Conservation (phyloP, 2,888 invertebrate genomes). For the Parnassius mnemosyne region DNA sequence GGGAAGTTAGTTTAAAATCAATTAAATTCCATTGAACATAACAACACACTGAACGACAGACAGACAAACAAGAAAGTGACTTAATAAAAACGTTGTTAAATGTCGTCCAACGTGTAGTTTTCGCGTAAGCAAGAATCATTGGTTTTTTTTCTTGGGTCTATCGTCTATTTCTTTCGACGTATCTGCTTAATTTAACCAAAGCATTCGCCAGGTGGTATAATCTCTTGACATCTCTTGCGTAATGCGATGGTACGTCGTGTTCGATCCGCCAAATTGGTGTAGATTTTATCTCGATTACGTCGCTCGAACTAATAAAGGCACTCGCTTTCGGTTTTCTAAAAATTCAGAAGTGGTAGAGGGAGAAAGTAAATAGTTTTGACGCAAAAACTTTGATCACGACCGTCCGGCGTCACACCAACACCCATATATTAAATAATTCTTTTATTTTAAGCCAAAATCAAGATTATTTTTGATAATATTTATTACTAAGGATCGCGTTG, state of each 20-base stretch:
- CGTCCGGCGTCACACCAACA: not conserved
- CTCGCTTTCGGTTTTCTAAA: constrained; percentile 28
- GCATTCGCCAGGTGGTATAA: constrained; percentile 53
- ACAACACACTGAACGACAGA: too few species aligned
- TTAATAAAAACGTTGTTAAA: too few species aligned
- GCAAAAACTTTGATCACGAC: constrained; percentile 14
- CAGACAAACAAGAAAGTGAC: too few species aligned
- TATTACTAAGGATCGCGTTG: too few species aligned
- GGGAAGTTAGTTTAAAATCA: too few species aligned
- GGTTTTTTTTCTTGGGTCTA: not conserved
- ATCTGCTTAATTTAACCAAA: constrained; percentile 23
- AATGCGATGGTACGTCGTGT: constrained; percentile 15
- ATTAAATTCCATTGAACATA: too few species aligned
- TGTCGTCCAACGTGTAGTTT: too few species aligned
- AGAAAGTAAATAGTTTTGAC: constrained; percentile 19
- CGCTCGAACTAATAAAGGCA: constrained; percentile 19
- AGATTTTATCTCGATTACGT: constrained; percentile 25
- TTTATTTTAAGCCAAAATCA: too few species aligned
- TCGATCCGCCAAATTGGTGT: constrained; percentile 21
- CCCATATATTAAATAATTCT: not conserved
- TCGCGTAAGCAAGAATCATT: too few species aligned
- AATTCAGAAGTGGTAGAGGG: constrained; percentile 13
- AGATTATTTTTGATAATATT: too few species aligned
- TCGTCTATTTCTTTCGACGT: not conserved
- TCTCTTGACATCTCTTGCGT: constrained; percentile 22